phyloP scores from a whole-genome alignment of 1,140 invertebrate genomes.

The Anthonomus grandis region DNA sequence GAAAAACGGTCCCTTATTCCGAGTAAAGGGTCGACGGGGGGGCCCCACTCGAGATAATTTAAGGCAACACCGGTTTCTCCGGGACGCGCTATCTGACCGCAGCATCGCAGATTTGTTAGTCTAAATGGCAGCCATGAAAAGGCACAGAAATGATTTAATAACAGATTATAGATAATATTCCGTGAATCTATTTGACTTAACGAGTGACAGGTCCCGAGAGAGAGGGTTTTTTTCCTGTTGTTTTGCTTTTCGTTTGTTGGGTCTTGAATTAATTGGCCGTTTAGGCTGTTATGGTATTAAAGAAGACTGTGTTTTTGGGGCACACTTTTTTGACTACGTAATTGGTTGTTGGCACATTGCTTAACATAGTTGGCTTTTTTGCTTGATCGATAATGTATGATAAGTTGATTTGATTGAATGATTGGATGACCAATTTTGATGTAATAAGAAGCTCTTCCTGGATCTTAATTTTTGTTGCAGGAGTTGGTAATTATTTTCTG shows the following conservation, averaged over 20 bases:
- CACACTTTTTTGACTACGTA: slow-evolving; percentile 6
- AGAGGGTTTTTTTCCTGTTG: too few relatives aligned
- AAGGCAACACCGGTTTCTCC: slow-evolving; percentile 18
- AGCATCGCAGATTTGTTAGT: slow-evolving; percentile 24
- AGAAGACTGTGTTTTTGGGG: too few relatives aligned
- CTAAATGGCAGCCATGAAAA: slow-evolving; percentile 25
- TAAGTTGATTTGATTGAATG: too few relatives aligned
- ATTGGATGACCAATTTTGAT: too few relatives aligned
- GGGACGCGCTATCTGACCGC: slow-evolving; percentile 15
- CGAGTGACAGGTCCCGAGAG: slow-evolving; percentile 17
- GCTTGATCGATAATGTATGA: too few relatives aligned
- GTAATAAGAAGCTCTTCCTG: too few relatives aligned
- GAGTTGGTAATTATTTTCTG: too few relatives aligned
- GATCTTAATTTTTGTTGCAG: too few relatives aligned
- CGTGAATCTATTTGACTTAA: slow-evolving; percentile 26
- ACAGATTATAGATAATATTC: slow-evolving; percentile 27
- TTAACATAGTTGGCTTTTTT: too few relatives aligned
- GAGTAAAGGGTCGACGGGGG: slow-evolving; percentile 12
- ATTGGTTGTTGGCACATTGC: slow-evolving; percentile 15
- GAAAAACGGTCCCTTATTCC: slow-evolving; percentile 16
- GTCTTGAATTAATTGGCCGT: slow-evolving; percentile 15
- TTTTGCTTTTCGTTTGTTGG: too few relatives aligned
- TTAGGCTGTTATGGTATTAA: slow-evolving; percentile 14
- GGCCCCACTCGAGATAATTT: slow-evolving; percentile 18
- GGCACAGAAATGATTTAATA: slow-evolving; percentile 27